phyloP scores from a whole-genome alignment of 2,888 invertebrate genomes.

The Masnerella sp. region DNA sequence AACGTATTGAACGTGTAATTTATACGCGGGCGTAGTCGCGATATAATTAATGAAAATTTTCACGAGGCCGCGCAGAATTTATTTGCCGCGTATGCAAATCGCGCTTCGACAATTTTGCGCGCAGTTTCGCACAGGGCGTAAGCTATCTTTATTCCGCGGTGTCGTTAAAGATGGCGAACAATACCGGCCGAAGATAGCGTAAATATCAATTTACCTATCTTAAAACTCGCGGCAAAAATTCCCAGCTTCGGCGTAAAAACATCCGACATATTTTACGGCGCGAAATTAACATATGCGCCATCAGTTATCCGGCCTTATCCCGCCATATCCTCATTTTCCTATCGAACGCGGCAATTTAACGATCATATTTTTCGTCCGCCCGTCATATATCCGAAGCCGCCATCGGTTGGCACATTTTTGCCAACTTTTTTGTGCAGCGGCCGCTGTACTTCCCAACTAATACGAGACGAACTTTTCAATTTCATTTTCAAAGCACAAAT shows the following conservation, averaged over 20 bases:
- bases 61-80: constrained; percentile 14
- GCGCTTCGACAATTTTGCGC: constrained; percentile 39
- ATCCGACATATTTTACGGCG: constrained; percentile 52
- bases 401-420: constrained; percentile 28
- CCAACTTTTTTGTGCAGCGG: constrained; percentile 11
- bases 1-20: constrained; percentile 39
- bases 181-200: constrained; percentile 49
- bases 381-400: constrained; percentile 34
- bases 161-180: constrained; percentile 56
- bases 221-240: constrained; percentile 46
- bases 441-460: too few relatives aligned
- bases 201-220: constrained; percentile 58
- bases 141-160: constrained; percentile 34
- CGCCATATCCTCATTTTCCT: constrained; percentile 52
- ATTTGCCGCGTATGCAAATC: constrained; percentile 44
- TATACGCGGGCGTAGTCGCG: constrained; percentile 18
- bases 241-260: constrained; percentile 54
- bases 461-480: too few relatives aligned
- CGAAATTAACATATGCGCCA: constrained; percentile 56
- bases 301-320: constrained; percentile 54
- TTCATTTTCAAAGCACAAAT: too few relatives aligned
- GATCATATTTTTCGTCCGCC: constrained; percentile 43
- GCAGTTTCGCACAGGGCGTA: constrained; percentile 44
- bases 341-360: constrained; percentile 53
- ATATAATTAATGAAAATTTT: constrained; percentile 48